Evolutionary conservation across 2,113 vertebrate species (phyloP), one percentile per base, ranked within the genome.

Genomic region (Rhizomys pruinosus): DNA sequence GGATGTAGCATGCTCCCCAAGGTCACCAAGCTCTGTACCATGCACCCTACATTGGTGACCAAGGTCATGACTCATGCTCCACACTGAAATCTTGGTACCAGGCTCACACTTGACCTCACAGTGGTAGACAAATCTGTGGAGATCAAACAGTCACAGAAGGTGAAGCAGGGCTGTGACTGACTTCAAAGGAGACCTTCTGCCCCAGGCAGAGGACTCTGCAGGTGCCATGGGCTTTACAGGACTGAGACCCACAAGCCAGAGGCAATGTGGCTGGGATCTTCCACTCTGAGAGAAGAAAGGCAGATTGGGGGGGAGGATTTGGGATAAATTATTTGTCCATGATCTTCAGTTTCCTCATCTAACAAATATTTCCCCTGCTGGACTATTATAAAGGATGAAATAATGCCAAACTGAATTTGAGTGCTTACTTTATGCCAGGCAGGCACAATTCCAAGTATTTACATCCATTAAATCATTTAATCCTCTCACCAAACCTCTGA

Each of bases 291-390:
- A 55, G 15, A 61, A 78, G 57, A n/a, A 13, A 57, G 66, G 23
- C 4, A 64, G 73, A 34, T 47, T 25, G n/a, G n/a, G n/a, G n/a
- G n/a, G n/a, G 63, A 42, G 6, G 16, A 12, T 37, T 39, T 19
- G 3, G 20, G 66, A n/a, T 37, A 77, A 89, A 90, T 79, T 61
- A 34, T 52, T 73, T 64, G 57, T 73, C 34, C 37, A 6, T 9
- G 6, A 74, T 42, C 61, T 68, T 94, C 61, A 59, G 93, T 93
- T 94, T 97, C 84, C 81, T 94, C 92, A 68, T 47, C 82, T 81
- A 52, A 94, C 92, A 92, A 61, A 12, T 44, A 73, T 29, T 55
- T 42, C 23, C 42, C 57, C 77, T 44, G 15, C 39, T 52, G 52
- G 61, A 47, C 39, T 93, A 32, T 37, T 64, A 8, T 66, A 52